Conservation (phyloP, 2,888 invertebrate genomes). For the Parnassius smintheus region DNA sequence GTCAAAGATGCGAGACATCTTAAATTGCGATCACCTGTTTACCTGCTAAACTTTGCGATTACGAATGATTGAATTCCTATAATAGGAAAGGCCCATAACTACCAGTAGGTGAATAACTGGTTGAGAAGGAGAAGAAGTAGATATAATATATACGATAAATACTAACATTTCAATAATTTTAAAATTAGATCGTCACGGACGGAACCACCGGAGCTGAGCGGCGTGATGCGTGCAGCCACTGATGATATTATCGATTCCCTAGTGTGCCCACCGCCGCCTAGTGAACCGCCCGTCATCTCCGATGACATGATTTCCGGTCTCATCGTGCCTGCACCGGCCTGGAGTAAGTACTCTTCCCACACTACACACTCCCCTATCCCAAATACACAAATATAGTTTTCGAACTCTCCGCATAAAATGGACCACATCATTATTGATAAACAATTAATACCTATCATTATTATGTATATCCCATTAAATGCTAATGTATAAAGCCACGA, state of each 20-base stretch:
- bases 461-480: conserved; percentile 10
- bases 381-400: not conserved
- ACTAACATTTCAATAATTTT: too few species aligned
- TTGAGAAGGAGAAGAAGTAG: too few species aligned
- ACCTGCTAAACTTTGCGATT: too few species aligned
- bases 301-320: conserved; percentile 98
- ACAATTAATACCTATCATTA: conserved; percentile 22
- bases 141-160: too few species aligned
- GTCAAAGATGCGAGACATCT: too few species aligned
- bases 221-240: conserved; percentile 91
- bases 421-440: conserved; percentile 15
- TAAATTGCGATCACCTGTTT: too few species aligned
- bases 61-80: too few species aligned
- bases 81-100: too few species aligned
- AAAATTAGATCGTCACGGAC: conserved; percentile 86
- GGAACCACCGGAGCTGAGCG: conserved; percentile 88
- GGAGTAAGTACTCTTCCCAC: conserved; percentile 85
- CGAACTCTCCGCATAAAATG: conserved; percentile 1
- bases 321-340: conserved; percentile 97
- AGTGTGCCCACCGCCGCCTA: conserved; percentile 97
- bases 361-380: not conserved
- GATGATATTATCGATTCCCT: conserved; percentile 97
- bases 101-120: too few species aligned
- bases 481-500: conserved; percentile 5
- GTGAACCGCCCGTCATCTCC: conserved; percentile 95